Evolutionary conservation across 2,113 vertebrate species (phyloP).

Genomic region (Potamarius usumacintae): DNA sequence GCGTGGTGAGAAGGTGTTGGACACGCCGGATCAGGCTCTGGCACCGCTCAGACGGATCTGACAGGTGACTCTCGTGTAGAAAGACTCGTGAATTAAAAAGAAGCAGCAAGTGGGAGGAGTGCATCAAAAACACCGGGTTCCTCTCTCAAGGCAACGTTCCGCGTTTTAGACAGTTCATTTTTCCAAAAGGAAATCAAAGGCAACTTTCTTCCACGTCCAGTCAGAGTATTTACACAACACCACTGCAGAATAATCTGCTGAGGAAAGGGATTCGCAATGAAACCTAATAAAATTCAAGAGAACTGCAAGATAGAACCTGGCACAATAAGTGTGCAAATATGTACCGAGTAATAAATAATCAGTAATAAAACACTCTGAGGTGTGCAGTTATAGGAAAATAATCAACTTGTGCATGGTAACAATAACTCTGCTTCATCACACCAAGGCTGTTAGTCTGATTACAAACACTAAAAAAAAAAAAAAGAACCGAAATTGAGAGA

Average conservation of each 20-base stretch:
- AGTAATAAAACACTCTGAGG: not conserved
- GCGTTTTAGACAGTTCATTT: constrained; percentile 1
- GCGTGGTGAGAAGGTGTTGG: not conserved
- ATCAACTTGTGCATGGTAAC: not conserved
- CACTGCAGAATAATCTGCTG: not conserved
- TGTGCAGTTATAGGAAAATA: not conserved
- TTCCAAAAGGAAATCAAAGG: not conserved
- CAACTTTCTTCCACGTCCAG: not conserved
- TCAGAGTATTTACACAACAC: not conserved
- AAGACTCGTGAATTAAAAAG: constrained; percentile 10
- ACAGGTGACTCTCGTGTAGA: constrained; percentile 6
- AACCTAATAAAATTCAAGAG: not conserved
- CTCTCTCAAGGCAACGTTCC: not conserved
- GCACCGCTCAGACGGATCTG: not conserved
- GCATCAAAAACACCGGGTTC: not conserved
- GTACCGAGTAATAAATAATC: not conserved
- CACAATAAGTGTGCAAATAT: not conserved
- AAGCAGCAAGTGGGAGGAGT: constrained; percentile 11
- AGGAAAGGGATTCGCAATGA: not conserved
- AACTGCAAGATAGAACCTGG: not conserved
- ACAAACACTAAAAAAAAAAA: too few relatives aligned
- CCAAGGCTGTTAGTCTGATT: too few relatives aligned
- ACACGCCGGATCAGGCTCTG: not conserved
- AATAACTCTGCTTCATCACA: not conserved
- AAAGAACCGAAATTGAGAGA: too few relatives aligned